Base-by-base conservation (phyloP, 2,797 vertebrate genomes). In the Xenops minutus region DNA sequence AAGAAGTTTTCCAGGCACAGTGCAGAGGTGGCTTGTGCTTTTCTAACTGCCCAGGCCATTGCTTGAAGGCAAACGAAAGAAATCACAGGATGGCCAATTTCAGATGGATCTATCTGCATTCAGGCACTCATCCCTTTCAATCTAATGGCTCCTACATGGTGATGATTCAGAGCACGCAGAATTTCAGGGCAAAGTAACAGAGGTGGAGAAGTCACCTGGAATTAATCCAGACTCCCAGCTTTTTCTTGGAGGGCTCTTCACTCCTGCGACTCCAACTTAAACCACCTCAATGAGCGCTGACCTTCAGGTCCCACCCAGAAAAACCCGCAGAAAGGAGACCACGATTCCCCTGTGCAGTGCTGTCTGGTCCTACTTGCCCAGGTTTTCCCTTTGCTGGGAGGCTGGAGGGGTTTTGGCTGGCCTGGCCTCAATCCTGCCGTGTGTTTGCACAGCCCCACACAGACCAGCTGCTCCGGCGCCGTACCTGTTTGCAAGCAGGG, bases 401-500 rank as follows among this genome's bases (percentile, higher is more conserved):
- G 36, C 3, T 43, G 88, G 89, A 88, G 52, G 69, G 63, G 64
- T 67, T 95, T 92, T 55, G 43, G 63, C 14, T 68, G 91, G 73
- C 68, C 75, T 85, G 95, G 62, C 87, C 91, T 84, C 94, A 94
- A 37, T 88, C 62, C 88, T 83, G 49, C 93, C 61, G 9, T 49
- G 30, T 86, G 88, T 94, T 89, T 89, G 71, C 91, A 79, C 30
- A 83, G 62, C 43, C 78, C 41, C 86, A 46, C 80, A 71, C 55
- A 88, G 84, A 62, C 61, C 75, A 91, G 81, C 59, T 79, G 87
- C 88, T 94, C 39, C 23, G 2, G 32, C 6, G 3, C 83, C 10
- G 6, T 88, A 93, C 79, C 84, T 94, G 90, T 93, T 84, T 90
- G 89, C 89, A 97, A 95, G 85, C 95, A 94, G 54, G 67, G 81